phyloP scores from a whole-genome alignment of 1,140 invertebrate genomes.

The Drosophila novamexicana region DNA sequence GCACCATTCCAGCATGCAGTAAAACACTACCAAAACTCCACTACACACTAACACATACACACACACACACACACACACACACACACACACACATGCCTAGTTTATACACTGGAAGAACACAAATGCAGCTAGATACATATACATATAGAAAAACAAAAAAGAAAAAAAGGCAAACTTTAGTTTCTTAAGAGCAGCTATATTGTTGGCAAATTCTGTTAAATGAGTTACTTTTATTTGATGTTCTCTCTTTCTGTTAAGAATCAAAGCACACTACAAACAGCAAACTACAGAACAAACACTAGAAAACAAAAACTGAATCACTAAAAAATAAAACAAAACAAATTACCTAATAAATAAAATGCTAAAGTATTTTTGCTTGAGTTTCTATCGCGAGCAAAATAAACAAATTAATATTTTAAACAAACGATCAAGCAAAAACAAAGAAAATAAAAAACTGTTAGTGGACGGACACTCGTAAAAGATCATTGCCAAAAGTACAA shows the following conservation, averaged over 20 bases:
- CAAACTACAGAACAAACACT: conserved; percentile 67
- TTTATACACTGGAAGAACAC: conserved; percentile 43
- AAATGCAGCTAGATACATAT: conserved; percentile 65
- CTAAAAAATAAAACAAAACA: conserved; percentile 37
- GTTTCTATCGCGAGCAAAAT: conserved; percentile 39
- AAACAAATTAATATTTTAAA: conserved; percentile 33
- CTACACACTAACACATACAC: conserved; percentile 10
- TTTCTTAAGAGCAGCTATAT: conserved; percentile 57
- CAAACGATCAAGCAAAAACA: conserved; percentile 19
- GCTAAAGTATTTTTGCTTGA: conserved; percentile 64
- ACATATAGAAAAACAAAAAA: conserved; percentile 18
- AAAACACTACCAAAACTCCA: conserved; percentile 41
- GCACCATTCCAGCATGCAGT: conserved; percentile 24
- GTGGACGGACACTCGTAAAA: conserved; percentile 58
- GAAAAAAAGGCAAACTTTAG: conserved; percentile 51
- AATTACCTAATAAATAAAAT: conserved; percentile 47
- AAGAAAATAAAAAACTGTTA: conserved; percentile 43
- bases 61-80: conserved; percentile 28
- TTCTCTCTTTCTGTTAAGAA: conserved; percentile 42
- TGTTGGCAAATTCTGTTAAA: conserved; percentile 67
- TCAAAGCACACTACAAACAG: conserved; percentile 50
- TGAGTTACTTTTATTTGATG: conserved; percentile 53
- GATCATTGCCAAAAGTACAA: conserved; percentile 83
- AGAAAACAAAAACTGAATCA: conserved; percentile 38
- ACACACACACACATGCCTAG: conserved; percentile 49